Conservation (phyloP, 1,140 invertebrate species). For the Hesperophylax magnus region DNA sequence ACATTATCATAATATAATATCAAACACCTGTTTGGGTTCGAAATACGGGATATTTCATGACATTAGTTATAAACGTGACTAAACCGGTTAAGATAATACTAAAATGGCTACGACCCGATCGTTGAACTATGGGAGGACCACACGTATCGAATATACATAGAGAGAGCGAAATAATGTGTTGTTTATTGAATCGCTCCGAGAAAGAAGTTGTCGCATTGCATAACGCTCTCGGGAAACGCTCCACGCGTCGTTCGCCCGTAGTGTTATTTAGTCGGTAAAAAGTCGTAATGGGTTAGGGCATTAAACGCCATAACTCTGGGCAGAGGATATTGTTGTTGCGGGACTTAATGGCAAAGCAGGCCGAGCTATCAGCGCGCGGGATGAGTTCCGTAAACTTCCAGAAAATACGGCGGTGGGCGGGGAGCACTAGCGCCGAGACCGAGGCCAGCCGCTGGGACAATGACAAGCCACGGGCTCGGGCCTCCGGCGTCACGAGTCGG, state of each 20-base stretch:
- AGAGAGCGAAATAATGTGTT: too few species aligned
- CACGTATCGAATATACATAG: neutral
- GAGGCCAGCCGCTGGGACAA: neutral
- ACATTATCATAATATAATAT: neutral
- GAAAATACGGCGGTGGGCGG: neutral
- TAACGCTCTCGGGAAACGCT: neutral
- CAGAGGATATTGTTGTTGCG: slow-evolving; percentile 11
- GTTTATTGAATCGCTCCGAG: neutral
- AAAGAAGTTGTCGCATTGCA: slow-evolving; percentile 20
- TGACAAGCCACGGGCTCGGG: too few species aligned
- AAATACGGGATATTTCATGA: slow-evolving; percentile 9
- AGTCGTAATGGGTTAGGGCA: slow-evolving; percentile 26
- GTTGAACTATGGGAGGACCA: slow-evolving; percentile 3
- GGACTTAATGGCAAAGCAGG: slow-evolving; percentile 3
- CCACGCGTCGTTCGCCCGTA: neutral
- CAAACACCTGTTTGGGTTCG: slow-evolving; percentile 5
- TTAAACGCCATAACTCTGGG: slow-evolving; percentile 21
- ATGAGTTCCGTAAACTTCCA: neutral
- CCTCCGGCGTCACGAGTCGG: neutral
- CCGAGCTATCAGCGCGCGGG: slow-evolving; percentile 6
- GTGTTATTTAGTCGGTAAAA: neutral
- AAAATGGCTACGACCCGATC: neutral
- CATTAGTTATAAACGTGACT: neutral
- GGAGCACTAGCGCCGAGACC: neutral
- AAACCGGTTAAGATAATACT: neutral